A percentile compares a stretch with the other conserved stretches of the same genome.
phyloP scores from a whole-genome alignment of 1,140 invertebrate genomes.

The Diabrotica virgifera region DNA sequence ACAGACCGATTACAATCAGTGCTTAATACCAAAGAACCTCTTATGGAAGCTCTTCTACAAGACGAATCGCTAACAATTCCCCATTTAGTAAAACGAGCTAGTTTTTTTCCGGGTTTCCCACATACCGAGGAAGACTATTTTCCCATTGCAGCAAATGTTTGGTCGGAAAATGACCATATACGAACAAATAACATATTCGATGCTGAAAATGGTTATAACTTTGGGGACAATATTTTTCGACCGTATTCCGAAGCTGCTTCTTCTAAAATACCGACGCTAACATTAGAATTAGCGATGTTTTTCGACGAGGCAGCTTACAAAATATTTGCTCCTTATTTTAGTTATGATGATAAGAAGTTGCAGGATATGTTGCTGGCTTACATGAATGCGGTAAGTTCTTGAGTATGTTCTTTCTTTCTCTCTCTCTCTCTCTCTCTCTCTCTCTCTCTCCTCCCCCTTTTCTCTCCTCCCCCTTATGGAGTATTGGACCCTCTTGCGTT shows the following conservation, averaged over 20 bases:
- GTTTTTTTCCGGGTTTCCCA: conserved; percentile 34
- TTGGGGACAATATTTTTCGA: neutral
- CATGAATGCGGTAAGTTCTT: conserved; percentile 63
- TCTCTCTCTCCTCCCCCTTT: too few species aligned
- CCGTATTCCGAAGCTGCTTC: conserved; percentile 9
- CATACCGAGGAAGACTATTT: conserved; percentile 34
- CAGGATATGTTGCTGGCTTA: conserved; percentile 71
- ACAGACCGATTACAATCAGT: conserved; percentile 40
- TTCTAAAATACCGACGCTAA: conserved; percentile 39
- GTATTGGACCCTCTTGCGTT: too few species aligned
- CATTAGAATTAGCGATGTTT: conserved; percentile 67
- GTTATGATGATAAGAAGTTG: conserved; percentile 61
- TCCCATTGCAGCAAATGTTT: conserved; percentile 36
- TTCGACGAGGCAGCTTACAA: conserved; percentile 70
- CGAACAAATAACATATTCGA: neutral
- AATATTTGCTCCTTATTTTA: conserved; percentile 65
- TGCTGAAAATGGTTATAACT: neutral
- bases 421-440: too few species aligned
- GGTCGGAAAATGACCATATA: conserved; percentile 15
- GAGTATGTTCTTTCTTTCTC: too few species aligned
- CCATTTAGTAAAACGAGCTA: conserved; percentile 57
- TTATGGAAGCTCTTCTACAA: conserved; percentile 30
- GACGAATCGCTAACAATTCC: conserved; percentile 42
- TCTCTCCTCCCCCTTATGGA: too few species aligned
- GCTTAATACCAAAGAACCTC: conserved; percentile 39